Conservation (phyloP, 1,140 invertebrate genomes). For the Drosophila willistoni region DNA sequence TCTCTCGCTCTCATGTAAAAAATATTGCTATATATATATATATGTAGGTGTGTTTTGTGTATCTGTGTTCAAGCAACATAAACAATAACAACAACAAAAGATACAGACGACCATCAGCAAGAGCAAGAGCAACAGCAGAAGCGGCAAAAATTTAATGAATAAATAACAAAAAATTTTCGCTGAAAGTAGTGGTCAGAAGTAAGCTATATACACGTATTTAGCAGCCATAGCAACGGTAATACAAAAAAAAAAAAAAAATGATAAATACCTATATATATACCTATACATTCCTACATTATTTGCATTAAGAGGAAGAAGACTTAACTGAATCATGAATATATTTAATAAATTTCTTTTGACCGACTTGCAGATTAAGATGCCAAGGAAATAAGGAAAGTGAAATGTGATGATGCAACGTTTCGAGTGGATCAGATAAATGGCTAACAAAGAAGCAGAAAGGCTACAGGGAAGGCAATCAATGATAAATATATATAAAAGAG, state of each 20-base stretch:
- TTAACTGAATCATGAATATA: not conserved
- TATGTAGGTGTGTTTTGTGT: constrained; percentile 53
- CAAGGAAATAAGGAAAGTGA: constrained; percentile 61
- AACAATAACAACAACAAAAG: constrained; percentile 39
- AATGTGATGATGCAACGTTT: constrained; percentile 50
- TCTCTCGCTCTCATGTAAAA: constrained; percentile 70
- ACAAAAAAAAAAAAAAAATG: constrained; percentile 2
- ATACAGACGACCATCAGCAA: constrained; percentile 49
- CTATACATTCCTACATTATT: constrained; percentile 32
- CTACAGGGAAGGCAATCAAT: too few species aligned
- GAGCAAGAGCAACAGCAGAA: constrained; percentile 48
- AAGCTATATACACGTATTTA: constrained; percentile 59
- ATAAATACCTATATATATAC: constrained; percentile 10
- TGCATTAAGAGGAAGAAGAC: constrained; percentile 39
- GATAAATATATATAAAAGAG: too few species aligned
- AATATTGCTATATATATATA: constrained; percentile 46
- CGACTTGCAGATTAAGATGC: constrained; percentile 24
- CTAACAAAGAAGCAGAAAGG: too few species aligned
- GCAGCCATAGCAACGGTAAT: constrained; percentile 62
- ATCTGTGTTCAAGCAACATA: constrained; percentile 35
- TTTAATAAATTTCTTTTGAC: constrained; percentile 9
- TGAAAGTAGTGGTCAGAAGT: constrained; percentile 77
- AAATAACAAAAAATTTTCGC: constrained; percentile 78
- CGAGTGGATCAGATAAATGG: not conserved
- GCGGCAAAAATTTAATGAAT: constrained; percentile 78